Percentiles rank a stretch among this genome's conserved stretches.
Evolutionary conservation across 2,888 invertebrate genomes (phyloP).

Genomic region (Drosophila dives): DNA sequence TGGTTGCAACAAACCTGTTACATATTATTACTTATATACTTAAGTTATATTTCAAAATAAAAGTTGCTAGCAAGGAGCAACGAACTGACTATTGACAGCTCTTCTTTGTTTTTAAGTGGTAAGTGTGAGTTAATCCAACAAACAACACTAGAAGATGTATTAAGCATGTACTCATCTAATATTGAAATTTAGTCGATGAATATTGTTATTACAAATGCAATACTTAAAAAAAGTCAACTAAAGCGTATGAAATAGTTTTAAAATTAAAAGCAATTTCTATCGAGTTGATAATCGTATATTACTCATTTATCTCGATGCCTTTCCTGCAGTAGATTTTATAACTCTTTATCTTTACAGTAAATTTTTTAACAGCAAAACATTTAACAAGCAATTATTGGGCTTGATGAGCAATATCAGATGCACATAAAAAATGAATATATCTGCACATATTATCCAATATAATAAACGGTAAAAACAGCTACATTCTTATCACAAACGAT

Average conservation of each 20-base stretch:
- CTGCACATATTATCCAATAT: background rate
- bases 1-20: constrained; percentile 56
- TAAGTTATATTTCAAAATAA: constrained; percentile 31
- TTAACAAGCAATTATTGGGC: constrained; percentile 35
- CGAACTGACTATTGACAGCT: constrained; percentile 45
- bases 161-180: background rate
- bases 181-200: background rate
- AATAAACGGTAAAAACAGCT: constrained; percentile 18
- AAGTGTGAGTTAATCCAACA: constrained; percentile 51
- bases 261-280: constrained; percentile 13
- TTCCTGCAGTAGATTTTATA: constrained; percentile 10
- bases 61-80: constrained; percentile 49
- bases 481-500: background rate
- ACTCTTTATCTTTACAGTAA: constrained; percentile 18
- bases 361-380: constrained; percentile 40
- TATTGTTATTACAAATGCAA: background rate
- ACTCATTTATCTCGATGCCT: constrained; percentile 11
- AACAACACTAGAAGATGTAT: constrained; percentile 8
- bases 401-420: constrained; percentile 31
- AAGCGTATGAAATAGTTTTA: constrained; percentile 9
- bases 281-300: constrained; percentile 13
- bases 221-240: constrained; percentile 1
- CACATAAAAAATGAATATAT: constrained; percentile 3
- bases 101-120: constrained; percentile 22
- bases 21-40: constrained; percentile 14